Conservation (phyloP, 1,140 invertebrate species). For the Panulirus ornatus region DNA sequence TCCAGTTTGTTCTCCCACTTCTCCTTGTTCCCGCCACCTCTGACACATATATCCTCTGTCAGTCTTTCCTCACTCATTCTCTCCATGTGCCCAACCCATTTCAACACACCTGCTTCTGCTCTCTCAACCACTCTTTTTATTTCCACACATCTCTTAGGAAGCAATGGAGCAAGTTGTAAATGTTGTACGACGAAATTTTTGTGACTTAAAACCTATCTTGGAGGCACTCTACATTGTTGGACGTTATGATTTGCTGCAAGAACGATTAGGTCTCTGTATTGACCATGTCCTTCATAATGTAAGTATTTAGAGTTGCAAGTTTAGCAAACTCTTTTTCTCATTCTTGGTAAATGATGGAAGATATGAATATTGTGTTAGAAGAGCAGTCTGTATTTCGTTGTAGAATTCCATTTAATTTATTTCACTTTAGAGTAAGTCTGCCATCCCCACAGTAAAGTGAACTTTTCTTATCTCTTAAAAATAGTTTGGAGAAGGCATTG, state of each 20-base stretch:
- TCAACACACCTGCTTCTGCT: too few relatives aligned
- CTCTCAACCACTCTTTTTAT: too few relatives aligned
- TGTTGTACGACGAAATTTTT: not conserved
- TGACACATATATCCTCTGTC: too few relatives aligned
- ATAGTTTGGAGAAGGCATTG: too few relatives aligned
- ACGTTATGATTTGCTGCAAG: conserved; percentile 51
- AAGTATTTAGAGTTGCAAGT: not conserved
- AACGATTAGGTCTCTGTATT: conserved; percentile 22
- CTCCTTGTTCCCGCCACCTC: too few relatives aligned
- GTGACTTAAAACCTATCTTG: not conserved
- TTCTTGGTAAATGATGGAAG: not conserved
- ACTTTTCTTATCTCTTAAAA: too few relatives aligned
- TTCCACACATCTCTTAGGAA: conserved; percentile 34
- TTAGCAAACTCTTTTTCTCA: not conserved
- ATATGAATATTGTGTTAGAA: not conserved
- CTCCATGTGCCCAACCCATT: too few relatives aligned
- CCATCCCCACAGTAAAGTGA: too few relatives aligned
- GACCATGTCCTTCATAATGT: conserved; percentile 21
- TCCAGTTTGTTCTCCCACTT: too few relatives aligned
- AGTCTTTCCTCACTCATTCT: too few relatives aligned
- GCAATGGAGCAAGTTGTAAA: conserved; percentile 30
- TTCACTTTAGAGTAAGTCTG: conserved; percentile 4
- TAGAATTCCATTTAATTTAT: too few relatives aligned
- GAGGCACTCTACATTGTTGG: conserved; percentile 53
- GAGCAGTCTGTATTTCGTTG: too few relatives aligned